These are phyloP conservation scores for Rhadina sibilatrix DNA, from an alignment of 2,113 vertebrate genomes.

Conservation along the genomic window DNA sequence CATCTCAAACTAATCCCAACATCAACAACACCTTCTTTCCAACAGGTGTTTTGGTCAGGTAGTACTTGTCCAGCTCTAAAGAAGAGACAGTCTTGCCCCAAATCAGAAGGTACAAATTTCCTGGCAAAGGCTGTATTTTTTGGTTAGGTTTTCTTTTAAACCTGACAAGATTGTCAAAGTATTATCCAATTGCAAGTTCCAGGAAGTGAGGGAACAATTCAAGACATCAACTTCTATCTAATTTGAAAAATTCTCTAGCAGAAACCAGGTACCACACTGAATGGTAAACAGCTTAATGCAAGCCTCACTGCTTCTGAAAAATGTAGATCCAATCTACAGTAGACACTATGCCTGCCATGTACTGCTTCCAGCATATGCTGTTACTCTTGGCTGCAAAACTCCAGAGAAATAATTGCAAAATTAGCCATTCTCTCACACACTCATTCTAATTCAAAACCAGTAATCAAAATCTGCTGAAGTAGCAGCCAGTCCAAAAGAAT, in stretches of 20 bases:
- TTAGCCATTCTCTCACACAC: not conserved
- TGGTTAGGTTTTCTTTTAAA: not conserved
- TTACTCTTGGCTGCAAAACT: slow-evolving; percentile 2
- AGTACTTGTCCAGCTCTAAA: not conserved
- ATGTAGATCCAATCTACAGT: not conserved
- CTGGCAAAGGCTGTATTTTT: not conserved
- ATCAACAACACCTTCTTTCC: not conserved
- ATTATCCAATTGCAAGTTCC: not conserved
- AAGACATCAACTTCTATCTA: not conserved
- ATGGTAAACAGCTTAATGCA: not conserved
- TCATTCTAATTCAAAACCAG: not conserved
- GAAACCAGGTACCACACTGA: not conserved
- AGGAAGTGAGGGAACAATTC: not conserved
- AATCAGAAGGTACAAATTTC: not conserved
- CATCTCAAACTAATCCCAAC: not conserved
- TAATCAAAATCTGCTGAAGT: slow-evolving; percentile 4
- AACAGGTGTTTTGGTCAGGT: not conserved
- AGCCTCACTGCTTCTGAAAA: not conserved
- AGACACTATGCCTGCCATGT: not conserved
- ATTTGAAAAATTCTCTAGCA: not conserved
- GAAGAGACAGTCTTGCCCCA: not conserved
- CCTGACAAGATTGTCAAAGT: not conserved
- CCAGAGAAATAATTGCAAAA: slow-evolving; percentile 4
- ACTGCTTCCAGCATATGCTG: not conserved
- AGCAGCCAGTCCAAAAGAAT: not conserved